Percentiles rank a stretch among this genome's conserved stretches.
Conservation (phyloP, 2,113 vertebrate species). For the Galbula dea region DNA sequence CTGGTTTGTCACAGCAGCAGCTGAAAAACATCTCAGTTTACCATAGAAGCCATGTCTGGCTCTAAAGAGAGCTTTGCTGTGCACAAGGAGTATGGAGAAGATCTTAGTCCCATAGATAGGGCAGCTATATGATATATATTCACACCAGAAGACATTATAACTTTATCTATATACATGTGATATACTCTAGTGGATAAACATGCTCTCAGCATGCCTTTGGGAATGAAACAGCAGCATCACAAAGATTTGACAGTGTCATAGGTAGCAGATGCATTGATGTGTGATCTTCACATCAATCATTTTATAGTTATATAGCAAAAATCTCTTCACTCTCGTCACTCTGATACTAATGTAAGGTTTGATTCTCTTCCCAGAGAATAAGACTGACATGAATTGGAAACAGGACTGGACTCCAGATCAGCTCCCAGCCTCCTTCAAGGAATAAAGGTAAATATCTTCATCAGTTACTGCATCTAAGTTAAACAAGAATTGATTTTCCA, state of each 20-base stretch:
- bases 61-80: not conserved
- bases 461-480: not conserved
- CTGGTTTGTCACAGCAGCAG: not conserved
- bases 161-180: too few relatives aligned
- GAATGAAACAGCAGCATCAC: not conserved
- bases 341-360: not conserved
- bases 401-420: not conserved
- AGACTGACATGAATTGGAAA: not conserved
- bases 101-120: not conserved
- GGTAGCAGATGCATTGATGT: not conserved
- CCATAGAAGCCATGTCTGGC: not conserved
- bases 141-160: too few relatives aligned
- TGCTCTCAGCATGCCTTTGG: not conserved
- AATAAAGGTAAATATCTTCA: not conserved
- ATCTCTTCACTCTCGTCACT: not conserved
- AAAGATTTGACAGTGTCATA: not conserved
- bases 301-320: not conserved
- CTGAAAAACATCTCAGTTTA: not conserved
- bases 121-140: not conserved
- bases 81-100: not conserved
- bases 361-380: not conserved
- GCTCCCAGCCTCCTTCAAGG: not conserved
- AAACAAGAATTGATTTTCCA: slow-evolving; percentile 1
- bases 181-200: not conserved
- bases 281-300: not conserved